Percentiles rank a stretch among this genome's conserved stretches.
These are phyloP conservation scores for Falco novaeseelandiae DNA, from an alignment of 2,797 vertebrate species.

Conservation along the genomic window DNA sequence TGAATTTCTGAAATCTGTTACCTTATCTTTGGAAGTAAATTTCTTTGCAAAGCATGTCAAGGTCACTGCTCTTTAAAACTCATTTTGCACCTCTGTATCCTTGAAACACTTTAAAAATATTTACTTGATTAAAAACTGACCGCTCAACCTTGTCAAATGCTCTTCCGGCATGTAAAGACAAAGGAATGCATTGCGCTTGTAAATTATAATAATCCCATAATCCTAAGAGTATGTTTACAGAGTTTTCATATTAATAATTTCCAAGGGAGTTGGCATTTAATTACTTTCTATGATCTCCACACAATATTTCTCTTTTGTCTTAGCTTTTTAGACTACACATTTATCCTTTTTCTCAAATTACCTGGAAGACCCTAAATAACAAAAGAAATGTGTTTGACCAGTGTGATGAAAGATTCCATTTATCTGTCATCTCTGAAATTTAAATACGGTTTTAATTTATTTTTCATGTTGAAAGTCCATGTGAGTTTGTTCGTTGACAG, in stretches of 20 bases:
- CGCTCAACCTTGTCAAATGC: slow-evolving; percentile 64
- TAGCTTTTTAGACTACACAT: neutral
- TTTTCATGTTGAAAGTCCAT: neutral
- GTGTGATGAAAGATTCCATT: neutral
- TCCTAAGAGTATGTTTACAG: slow-evolving; percentile 55
- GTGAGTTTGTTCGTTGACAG: neutral
- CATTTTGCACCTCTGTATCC: slow-evolving; percentile 15
- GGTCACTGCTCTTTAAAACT: neutral
- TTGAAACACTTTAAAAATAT: slow-evolving; percentile 31
- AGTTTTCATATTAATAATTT: slow-evolving; percentile 48
- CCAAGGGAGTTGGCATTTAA: slow-evolving; percentile 37
- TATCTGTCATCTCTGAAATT: neutral
- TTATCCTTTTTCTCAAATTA: neutral
- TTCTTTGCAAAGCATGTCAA: neutral
- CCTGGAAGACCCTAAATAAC: neutral
- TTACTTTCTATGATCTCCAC: slow-evolving; percentile 11
- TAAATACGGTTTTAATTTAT: slow-evolving; percentile 15
- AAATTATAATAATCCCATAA: slow-evolving; percentile 64
- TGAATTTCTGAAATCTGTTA: neutral
- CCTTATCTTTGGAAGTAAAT: neutral
- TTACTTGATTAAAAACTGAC: slow-evolving; percentile 63
- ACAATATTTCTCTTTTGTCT: slow-evolving; percentile 40
- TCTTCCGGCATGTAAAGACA: slow-evolving; percentile 33
- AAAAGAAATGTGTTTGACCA: neutral
- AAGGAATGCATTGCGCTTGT: slow-evolving; percentile 42